These are phyloP conservation scores for Lamprotornis superbus DNA, from an alignment of 2,113 vertebrate species.

Conservation along the genomic window DNA sequence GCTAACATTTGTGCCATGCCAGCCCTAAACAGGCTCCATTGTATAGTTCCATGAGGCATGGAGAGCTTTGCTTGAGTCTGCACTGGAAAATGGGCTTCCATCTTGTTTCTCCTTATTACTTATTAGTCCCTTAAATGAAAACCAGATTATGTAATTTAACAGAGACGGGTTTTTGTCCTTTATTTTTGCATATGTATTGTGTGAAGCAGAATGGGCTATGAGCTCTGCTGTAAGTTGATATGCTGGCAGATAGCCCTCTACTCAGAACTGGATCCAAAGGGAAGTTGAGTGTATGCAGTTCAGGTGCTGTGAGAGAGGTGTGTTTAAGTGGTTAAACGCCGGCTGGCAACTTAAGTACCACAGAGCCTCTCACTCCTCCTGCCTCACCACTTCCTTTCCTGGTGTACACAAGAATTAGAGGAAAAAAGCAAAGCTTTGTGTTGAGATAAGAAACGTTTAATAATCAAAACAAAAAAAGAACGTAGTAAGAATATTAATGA, in stretches of 20 bases:
- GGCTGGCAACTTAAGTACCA: too few species aligned
- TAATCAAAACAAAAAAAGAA: background rate
- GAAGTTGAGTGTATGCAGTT: background rate
- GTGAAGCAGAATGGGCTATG: background rate
- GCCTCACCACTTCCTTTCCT: background rate
- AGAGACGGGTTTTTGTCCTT: background rate
- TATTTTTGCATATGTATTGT: background rate
- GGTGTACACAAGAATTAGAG: background rate
- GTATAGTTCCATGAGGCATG: accelerated
- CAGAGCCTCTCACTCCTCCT: background rate
- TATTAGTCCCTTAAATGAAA: background rate
- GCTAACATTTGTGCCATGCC: background rate
- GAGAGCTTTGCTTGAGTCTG: background rate
- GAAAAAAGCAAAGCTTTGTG: background rate
- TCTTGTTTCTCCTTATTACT: background rate
- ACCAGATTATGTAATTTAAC: background rate
- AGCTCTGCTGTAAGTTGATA: background rate
- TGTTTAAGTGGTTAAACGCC: accelerated
- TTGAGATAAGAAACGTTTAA: background rate
- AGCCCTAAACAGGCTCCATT: accelerated
- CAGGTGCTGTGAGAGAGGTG: background rate
- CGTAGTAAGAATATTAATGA: background rate
- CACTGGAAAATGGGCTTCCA: background rate
- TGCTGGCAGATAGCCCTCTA: background rate
- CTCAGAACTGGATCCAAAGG: background rate